phyloP scores from a whole-genome alignment of 2,888 invertebrate genomes.

The Dasypolia templi region DNA sequence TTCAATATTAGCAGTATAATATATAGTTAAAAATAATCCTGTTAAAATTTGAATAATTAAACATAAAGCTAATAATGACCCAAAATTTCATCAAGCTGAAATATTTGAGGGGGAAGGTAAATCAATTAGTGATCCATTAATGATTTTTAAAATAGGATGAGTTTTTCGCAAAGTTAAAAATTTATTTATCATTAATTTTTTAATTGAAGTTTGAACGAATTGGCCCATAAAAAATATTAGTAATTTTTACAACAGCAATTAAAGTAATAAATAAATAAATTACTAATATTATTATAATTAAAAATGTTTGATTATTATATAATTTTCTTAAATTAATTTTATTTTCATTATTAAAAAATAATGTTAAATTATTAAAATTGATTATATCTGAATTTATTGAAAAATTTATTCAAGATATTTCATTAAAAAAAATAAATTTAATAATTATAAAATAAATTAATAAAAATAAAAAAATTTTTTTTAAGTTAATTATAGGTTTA shows the following conservation, averaged over 20 bases:
- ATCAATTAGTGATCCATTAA: slow-evolving; percentile 90
- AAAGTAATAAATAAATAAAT: slow-evolving; percentile 91
- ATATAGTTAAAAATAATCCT: slow-evolving; percentile 93
- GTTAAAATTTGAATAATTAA: slow-evolving; percentile 92
- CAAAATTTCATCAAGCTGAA: slow-evolving; percentile 93
- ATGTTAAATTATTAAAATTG: slow-evolving; percentile 63
- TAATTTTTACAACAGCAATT: slow-evolving; percentile 91
- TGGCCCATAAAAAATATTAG: slow-evolving; percentile 89
- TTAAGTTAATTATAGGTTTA: slow-evolving; percentile 73
- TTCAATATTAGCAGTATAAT: slow-evolving; percentile 92
- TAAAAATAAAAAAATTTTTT: slow-evolving; percentile 65
- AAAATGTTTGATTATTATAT: slow-evolving; percentile 88
- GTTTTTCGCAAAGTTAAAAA: slow-evolving; percentile 83
- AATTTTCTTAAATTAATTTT: slow-evolving; percentile 88
- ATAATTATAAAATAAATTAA: slow-evolving; percentile 67
- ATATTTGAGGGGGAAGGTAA: slow-evolving; percentile 91
- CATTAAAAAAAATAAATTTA: slow-evolving; percentile 70
- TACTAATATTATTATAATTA: slow-evolving; percentile 89
- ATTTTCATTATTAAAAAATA: slow-evolving; percentile 81
- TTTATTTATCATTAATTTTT: slow-evolving; percentile 84
- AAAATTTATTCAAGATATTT: slow-evolving; percentile 79
- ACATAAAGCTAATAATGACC: slow-evolving; percentile 91
- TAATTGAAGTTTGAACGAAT: slow-evolving; percentile 80
- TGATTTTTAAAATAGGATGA: slow-evolving; percentile 89
- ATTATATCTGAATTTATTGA: slow-evolving; percentile 76